phyloP scores from a whole-genome alignment of 2,113 vertebrate genomes.

The Leiothrix lutea region DNA sequence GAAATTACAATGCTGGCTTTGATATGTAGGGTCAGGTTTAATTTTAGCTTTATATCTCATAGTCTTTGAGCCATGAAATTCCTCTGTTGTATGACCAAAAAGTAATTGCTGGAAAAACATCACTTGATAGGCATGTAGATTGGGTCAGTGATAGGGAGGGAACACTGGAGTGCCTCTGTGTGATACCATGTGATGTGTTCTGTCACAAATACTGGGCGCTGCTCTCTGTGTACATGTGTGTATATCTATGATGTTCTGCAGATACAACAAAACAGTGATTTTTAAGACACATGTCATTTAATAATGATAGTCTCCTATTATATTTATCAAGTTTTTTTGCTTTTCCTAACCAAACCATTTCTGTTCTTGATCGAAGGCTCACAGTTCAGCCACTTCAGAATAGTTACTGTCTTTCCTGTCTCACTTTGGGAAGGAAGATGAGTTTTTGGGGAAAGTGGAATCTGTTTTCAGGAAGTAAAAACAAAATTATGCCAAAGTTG shows the following conservation, averaged over 20 bases:
- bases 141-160: not conserved
- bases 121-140: not conserved
- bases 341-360: not conserved
- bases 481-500: not conserved
- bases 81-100: not conserved
- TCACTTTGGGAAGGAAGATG: not conserved
- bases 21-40: not conserved
- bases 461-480: not conserved
- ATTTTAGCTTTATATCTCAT: not conserved
- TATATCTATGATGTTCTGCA: not conserved
- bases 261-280: not conserved
- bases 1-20: not conserved
- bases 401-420: not conserved
- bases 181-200: not conserved
- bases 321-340: not conserved
- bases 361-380: not conserved
- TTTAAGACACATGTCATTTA: not conserved
- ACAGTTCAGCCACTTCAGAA: not conserved
- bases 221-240: not conserved
- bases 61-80: not conserved
- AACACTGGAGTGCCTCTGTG: not conserved
- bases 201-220: not conserved
- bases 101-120: slow-evolving; percentile 14
- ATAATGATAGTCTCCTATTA: not conserved
- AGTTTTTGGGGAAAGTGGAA: not conserved